Evolutionary conservation across 1,140 invertebrate genomes (phyloP).

Genomic region (Coelopa frigida): DNA sequence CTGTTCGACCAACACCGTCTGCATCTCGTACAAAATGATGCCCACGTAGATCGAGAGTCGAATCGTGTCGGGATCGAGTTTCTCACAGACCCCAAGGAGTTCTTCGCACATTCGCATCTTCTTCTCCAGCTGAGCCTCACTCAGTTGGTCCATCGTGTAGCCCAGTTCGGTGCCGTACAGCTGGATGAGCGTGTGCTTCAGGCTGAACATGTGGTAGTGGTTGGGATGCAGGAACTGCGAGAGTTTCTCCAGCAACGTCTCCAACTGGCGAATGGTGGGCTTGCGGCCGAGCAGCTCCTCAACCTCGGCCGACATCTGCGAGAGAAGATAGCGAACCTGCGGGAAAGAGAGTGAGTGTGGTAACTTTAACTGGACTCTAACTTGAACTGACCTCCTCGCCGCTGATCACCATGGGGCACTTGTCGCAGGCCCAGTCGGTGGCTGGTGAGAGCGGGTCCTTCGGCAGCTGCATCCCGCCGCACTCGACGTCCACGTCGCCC

Average conservation of each 20-base stretch:
- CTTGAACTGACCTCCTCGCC: conserved; percentile 46
- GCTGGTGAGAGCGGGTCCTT: conserved; percentile 58
- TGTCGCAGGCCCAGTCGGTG: conserved; percentile 66
- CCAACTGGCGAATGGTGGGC: conserved; percentile 52
- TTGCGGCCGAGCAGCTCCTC: conserved; percentile 56
- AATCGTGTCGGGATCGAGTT: conserved; percentile 61
- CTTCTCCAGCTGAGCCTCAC: conserved; percentile 53
- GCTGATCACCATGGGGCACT: conserved; percentile 55
- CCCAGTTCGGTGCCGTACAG: conserved; percentile 61
- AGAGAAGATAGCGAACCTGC: conserved; percentile 46
- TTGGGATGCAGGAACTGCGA: conserved; percentile 65
- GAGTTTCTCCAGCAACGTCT: conserved; percentile 56
- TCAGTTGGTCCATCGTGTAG: conserved; percentile 49
- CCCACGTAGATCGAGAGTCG: conserved; percentile 63
- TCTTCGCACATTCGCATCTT: conserved; percentile 62
- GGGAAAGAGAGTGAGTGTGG: neutral
- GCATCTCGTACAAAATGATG: conserved; percentile 63
- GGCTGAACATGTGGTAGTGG: conserved; percentile 71
- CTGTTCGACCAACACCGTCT: conserved; percentile 8
- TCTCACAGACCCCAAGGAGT: conserved; percentile 55
- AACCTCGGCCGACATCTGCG: conserved; percentile 66
- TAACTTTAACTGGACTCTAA: neutral
- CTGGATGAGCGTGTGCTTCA: conserved; percentile 73
- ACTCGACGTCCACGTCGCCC: conserved; percentile 47
- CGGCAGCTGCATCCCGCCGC: conserved; percentile 58